Evolutionary conservation across 2,113 vertebrate genomes (phyloP).

Genomic region (Eulemur macaco): DNA sequence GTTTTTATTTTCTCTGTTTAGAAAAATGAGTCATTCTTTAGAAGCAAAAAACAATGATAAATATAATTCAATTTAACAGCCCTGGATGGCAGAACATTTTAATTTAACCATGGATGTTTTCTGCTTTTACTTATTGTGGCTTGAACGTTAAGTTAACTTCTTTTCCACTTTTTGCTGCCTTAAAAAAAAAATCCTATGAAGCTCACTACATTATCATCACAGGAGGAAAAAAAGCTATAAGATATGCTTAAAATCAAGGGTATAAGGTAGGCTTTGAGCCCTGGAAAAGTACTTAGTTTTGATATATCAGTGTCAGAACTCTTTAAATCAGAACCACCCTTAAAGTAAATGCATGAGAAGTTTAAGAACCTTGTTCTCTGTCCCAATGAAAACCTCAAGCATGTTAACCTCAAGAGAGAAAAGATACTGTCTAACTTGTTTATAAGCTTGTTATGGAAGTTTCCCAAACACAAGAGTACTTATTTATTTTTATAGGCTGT

Average conservation of each 20-base stretch:
- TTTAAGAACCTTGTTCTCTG: not conserved
- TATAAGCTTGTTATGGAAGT: not conserved
- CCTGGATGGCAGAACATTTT: constrained; percentile 75
- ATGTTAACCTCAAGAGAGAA: not conserved
- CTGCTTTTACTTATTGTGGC: constrained; percentile 72
- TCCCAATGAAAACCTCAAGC: not conserved
- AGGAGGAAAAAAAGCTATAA: not conserved
- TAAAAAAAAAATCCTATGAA: not conserved
- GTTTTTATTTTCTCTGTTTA: constrained; percentile 76
- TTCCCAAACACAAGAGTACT: not conserved
- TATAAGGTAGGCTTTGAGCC: constrained; percentile 52
- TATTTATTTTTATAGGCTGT: not conserved
- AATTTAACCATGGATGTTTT: constrained; percentile 73
- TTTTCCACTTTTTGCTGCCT: not conserved
- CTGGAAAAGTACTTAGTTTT: constrained; percentile 31
- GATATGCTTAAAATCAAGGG: constrained; percentile 66
- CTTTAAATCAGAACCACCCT: constrained; percentile 48
- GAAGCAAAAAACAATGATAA: constrained; percentile 71
- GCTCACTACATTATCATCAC: not conserved
- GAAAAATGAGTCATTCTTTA: constrained; percentile 79
- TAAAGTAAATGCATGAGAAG: not conserved
- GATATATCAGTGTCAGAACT: constrained; percentile 20
- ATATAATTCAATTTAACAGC: constrained; percentile 70
- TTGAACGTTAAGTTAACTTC: constrained; percentile 61
- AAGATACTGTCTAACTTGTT: constrained; percentile 17